phyloP scores from a whole-genome alignment of 2,888 invertebrate species.

The Lepas anatifera region DNA sequence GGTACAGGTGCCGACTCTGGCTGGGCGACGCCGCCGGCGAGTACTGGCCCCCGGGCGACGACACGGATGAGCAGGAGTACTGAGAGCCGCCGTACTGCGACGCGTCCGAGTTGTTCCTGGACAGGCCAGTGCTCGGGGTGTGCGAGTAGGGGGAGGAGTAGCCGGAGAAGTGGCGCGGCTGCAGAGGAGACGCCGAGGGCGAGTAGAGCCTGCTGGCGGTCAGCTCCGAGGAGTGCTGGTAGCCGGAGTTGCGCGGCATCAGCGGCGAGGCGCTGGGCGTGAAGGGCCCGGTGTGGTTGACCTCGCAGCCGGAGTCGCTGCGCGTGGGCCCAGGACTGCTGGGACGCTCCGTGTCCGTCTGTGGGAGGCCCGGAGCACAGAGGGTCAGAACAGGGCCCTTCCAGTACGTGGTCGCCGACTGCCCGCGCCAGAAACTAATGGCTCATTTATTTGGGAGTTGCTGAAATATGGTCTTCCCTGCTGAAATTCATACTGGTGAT shows the following conservation, averaged over 20 bases:
- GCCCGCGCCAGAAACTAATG: too few relatives aligned
- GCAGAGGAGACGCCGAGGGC: conserved; percentile 74
- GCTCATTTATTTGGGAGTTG: too few relatives aligned
- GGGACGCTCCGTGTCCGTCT: background rate
- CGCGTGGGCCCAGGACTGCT: conserved; percentile 23
- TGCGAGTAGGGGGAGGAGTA: conserved; percentile 30
- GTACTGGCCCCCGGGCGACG: conserved; percentile 23
- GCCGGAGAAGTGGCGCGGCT: conserved; percentile 55
- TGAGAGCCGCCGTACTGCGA: conserved; percentile 37
- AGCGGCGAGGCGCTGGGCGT: conserved; percentile 25
- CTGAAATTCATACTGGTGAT: too few relatives aligned
- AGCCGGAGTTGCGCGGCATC: conserved; percentile 18
- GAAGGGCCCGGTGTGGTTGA: conserved; percentile 22
- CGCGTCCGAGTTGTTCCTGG: conserved; percentile 80
- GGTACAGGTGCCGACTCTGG: background rate
- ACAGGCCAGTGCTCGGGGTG: conserved; percentile 37
- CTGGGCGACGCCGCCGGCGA: conserved; percentile 22
- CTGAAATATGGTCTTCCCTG: too few relatives aligned
- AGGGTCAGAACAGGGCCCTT: too few relatives aligned
- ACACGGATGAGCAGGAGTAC: conserved; percentile 24
- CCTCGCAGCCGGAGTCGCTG: conserved; percentile 25
- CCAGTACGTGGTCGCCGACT: too few relatives aligned
- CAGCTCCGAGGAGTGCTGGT: conserved; percentile 17
- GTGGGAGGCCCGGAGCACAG: background rate
- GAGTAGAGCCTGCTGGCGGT: conserved; percentile 42